phyloP scores from a whole-genome alignment of 1,140 invertebrate genomes.

The Luehdorfia chinensis region DNA sequence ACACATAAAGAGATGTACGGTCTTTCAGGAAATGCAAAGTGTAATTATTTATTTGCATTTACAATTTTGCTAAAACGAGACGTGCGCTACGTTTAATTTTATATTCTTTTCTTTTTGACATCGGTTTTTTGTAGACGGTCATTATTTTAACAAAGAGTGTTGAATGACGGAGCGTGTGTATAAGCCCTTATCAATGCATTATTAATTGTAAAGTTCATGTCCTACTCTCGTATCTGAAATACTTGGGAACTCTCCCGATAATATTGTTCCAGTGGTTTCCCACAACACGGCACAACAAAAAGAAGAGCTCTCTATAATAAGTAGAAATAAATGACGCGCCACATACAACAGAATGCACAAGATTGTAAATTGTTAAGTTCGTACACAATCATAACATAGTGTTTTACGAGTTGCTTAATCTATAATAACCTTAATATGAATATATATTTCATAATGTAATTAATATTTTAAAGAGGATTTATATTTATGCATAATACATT shows the following conservation, averaged over 20 bases:
- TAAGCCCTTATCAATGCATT: constrained; percentile 11
- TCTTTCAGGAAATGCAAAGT: no score
- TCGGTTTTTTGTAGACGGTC: not conserved
- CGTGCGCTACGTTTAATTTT: no score
- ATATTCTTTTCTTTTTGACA: not conserved
- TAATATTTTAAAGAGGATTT: no score
- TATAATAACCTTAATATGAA: no score
- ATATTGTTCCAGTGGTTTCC: constrained; percentile 65
- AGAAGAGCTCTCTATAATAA: constrained; percentile 49
- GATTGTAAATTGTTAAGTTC: constrained; percentile 18
- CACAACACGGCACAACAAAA: constrained; percentile 40
- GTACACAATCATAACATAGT: not conserved
- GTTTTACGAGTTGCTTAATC: no score
- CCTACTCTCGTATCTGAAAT: constrained; percentile 14
- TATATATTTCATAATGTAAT: no score
- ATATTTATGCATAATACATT: no score
- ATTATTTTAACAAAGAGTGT: no score
- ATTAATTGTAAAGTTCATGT: constrained; percentile 15
- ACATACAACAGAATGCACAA: constrained; percentile 32
- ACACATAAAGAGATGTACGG: no score
- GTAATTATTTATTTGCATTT: no score
- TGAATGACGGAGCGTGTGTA: not conserved
- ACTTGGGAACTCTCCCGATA: constrained; percentile 44
- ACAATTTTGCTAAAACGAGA: no score
- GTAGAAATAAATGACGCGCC: constrained; percentile 39